Percentiles rank a stretch among this genome's conserved stretches.
Evolutionary conservation across 2,113 vertebrate genomes (phyloP).

Genomic region (Stomatorhinus ivindoensis): DNA sequence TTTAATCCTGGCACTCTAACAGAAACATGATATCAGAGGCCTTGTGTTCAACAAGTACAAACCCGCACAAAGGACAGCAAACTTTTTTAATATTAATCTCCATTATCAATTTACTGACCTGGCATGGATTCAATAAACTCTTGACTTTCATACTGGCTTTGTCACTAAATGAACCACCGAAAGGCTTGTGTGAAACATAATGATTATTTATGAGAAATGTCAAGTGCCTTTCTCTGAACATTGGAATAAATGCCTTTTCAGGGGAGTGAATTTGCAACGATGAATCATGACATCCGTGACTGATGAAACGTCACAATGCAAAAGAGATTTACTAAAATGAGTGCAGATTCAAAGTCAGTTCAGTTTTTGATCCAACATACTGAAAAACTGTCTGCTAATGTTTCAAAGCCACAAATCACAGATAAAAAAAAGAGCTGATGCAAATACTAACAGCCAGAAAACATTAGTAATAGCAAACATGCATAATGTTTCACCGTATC

Average conservation of each 20-base stretch:
- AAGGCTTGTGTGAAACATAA: background rate
- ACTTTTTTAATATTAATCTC: background rate
- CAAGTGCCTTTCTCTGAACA: background rate
- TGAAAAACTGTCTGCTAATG: background rate
- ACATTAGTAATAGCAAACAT: background rate
- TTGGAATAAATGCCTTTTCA: background rate
- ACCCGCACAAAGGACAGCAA: constrained; percentile 54
- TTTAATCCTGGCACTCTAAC: constrained; percentile 43
- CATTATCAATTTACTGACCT: constrained; percentile 48
- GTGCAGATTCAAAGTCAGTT: background rate
- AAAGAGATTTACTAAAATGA: background rate
- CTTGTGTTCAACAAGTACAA: constrained; percentile 52
- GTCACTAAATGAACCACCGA: constrained; percentile 9
- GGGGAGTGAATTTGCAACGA: background rate
- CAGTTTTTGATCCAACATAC: background rate
- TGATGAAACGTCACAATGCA: background rate
- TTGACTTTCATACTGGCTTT: constrained; percentile 29
- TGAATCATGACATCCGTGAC: background rate
- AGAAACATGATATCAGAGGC: constrained; percentile 30
- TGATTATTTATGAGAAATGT: constrained; percentile 13
- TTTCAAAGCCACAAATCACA: background rate
- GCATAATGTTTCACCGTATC: background rate
- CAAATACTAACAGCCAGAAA: background rate
- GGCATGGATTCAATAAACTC: constrained; percentile 52
- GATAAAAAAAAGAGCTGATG: background rate